phyloP scores from a whole-genome alignment of 1,140 invertebrate species.

The Caenorhabditis latens region DNA sequence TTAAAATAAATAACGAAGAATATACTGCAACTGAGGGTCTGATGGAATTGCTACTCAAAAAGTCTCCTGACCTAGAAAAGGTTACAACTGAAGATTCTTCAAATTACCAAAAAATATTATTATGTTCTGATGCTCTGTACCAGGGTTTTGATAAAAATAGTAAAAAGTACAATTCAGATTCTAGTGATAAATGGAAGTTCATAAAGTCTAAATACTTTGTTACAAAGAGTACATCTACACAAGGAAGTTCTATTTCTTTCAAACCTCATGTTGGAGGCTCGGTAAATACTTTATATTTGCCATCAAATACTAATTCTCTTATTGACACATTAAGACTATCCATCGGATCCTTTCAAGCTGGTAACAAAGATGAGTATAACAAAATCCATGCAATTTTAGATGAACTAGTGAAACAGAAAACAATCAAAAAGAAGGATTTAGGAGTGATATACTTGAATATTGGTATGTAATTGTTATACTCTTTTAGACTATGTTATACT shows the following conservation, averaged over 20 bases:
- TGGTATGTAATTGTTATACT: slow-evolving; percentile 63
- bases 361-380: slow-evolving; percentile 64
- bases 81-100: slow-evolving; percentile 63
- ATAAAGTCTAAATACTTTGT: slow-evolving; percentile 64
- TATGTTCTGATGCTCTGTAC: slow-evolving; percentile 67
- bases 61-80: slow-evolving; percentile 64
- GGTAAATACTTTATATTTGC: slow-evolving; percentile 20
- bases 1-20: slow-evolving; percentile 58
- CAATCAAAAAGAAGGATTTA: slow-evolving; percentile 61
- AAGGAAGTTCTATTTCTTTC: too few relatives aligned
- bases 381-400: slow-evolving; percentile 65
- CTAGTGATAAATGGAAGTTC: slow-evolving; percentile 67
- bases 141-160: slow-evolving; percentile 62
- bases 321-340: slow-evolving; percentile 60
- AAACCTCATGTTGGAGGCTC: too few relatives aligned
- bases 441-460: slow-evolving; percentile 64
- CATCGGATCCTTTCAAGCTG: slow-evolving; percentile 58
- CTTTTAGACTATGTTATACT: background rate
- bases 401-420: slow-evolving; percentile 59
- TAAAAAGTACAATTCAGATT: slow-evolving; percentile 65
- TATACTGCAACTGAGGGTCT: slow-evolving; percentile 64
- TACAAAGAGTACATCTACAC: too few relatives aligned
- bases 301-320: slow-evolving; percentile 62
- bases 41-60: slow-evolving; percentile 65
- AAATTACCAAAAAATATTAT: slow-evolving; percentile 66